phyloP scores from a whole-genome alignment of 2,888 invertebrate species.

The Plagiodera versicolora region DNA sequence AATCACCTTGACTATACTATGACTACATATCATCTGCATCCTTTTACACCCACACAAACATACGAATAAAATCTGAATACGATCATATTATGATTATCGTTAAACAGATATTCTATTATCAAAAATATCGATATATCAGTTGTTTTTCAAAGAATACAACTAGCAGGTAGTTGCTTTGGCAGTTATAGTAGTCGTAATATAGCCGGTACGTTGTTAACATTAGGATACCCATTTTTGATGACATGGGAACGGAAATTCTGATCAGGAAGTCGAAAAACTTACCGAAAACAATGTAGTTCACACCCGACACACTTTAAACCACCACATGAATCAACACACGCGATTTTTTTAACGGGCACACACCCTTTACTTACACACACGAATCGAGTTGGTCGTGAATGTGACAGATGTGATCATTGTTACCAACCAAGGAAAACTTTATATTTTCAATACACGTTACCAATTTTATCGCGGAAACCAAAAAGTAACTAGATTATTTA shows the following conservation, averaged over 20 bases:
- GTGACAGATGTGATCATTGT: too few species aligned
- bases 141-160: background rate
- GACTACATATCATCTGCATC: background rate
- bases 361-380: conserved; percentile 43
- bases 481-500: too few species aligned
- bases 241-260: background rate
- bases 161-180: background rate
- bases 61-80: background rate
- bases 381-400: background rate
- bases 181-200: background rate
- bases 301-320: conserved; percentile 40
- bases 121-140: too few species aligned
- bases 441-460: too few species aligned
- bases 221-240: background rate
- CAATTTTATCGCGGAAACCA: too few species aligned
- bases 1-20: background rate
- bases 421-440: too few species aligned
- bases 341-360: conserved; percentile 43
- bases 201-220: background rate
- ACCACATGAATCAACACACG: conserved; percentile 47
- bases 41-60: background rate
- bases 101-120: background rate
- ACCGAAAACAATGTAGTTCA: conserved; percentile 37
- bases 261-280: conserved; percentile 24
- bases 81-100: background rate